Evolutionary conservation across 2,888 invertebrate species (phyloP).

Genomic region (Deilephila porcellus): DNA sequence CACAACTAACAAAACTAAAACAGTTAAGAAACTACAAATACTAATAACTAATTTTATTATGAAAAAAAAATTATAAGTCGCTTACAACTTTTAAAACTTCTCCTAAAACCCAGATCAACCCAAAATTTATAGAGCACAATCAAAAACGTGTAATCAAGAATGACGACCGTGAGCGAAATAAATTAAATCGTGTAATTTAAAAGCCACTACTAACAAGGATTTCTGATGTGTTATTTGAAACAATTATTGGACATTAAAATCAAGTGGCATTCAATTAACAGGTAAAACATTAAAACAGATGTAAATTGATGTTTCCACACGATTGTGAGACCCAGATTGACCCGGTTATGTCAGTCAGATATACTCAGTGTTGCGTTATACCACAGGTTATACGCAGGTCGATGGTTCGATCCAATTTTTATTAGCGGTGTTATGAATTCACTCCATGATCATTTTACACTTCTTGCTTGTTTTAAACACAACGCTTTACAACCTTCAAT

Average conservation of each 20-base stretch:
- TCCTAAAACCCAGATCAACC: too few species aligned
- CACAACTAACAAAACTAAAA: too few species aligned
- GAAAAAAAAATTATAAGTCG: too few species aligned
- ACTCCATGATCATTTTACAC: too few species aligned
- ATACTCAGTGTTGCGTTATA: constrained; percentile 42
- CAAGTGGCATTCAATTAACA: constrained; percentile 22
- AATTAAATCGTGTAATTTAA: background rate
- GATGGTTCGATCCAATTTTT: constrained; percentile 10
- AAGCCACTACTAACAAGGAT: background rate
- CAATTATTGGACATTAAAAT: constrained; percentile 23
- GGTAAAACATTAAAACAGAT: constrained; percentile 17
- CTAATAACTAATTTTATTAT: too few species aligned
- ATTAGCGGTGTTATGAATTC: background rate
- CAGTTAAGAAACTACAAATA: too few species aligned
- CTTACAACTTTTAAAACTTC: too few species aligned
- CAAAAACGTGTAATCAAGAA: background rate
- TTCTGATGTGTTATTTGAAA: constrained; percentile 3
- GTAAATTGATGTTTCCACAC: constrained; percentile 28
- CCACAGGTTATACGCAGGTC: constrained; percentile 42
- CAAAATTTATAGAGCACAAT: too few species aligned
- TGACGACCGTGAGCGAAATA: background rate
- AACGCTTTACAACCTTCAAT: too few species aligned
- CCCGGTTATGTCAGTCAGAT: constrained; percentile 52
- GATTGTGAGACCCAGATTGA: constrained; percentile 36
- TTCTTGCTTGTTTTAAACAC: too few species aligned